A percentile compares a stretch with the other conserved stretches of the same genome.
phyloP scores from a whole-genome alignment of 1,140 invertebrate genomes.

The Bombus confusus region DNA sequence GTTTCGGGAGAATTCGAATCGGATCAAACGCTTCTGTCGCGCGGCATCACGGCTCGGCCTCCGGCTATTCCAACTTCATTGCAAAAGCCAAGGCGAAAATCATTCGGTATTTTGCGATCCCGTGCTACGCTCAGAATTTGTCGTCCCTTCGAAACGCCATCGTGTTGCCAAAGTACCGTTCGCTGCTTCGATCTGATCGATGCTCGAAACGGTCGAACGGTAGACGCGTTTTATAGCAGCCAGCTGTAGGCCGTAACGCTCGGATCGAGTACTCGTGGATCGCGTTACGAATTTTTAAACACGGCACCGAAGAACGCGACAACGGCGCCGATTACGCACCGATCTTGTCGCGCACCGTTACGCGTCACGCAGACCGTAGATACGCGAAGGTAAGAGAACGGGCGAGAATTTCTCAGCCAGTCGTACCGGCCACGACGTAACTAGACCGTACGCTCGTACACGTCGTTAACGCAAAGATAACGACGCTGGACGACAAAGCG shows the following conservation, averaged over 20 bases:
- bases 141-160: too few relatives aligned
- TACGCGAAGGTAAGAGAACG: not conserved
- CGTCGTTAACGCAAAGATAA: constrained; percentile 4
- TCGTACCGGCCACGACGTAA: not conserved
- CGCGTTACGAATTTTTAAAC: not conserved
- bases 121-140: too few relatives aligned
- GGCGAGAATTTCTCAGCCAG: not conserved
- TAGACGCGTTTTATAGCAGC: not conserved
- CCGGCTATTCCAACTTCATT: not conserved
- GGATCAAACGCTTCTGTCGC: not conserved
- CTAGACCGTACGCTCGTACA: not conserved
- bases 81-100: not conserved
- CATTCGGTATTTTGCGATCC: too few relatives aligned
- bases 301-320: too few relatives aligned
- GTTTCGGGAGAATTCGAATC: not conserved
- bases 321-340: too few relatives aligned
- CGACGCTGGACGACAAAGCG: not conserved
- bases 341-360: not conserved
- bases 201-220: too few relatives aligned
- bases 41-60: not conserved
- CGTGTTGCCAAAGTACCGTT: too few relatives aligned
- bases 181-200: too few relatives aligned
- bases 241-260: too few relatives aligned
- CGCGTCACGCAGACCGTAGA: not conserved
- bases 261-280: too few relatives aligned